Conservation (phyloP, 2,888 invertebrate species). For the Nymphalis urticae region DNA sequence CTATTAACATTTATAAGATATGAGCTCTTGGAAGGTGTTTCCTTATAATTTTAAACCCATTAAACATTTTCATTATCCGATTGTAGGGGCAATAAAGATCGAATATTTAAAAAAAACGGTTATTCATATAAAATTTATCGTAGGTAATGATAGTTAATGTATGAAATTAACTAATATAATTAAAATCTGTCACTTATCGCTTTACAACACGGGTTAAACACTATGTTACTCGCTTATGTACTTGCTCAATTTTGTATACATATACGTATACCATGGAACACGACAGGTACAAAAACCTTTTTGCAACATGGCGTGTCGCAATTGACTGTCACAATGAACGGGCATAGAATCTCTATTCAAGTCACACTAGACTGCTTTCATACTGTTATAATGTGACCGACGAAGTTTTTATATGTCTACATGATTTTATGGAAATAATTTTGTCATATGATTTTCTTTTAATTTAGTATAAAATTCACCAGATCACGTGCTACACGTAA, state of each 20-base stretch:
- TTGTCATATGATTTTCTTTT: not conserved
- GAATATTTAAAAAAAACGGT: not conserved
- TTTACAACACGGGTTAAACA: not conserved
- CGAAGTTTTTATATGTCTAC: not conserved
- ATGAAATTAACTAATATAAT: not conserved
- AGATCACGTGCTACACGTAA: slow-evolving; percentile 22
- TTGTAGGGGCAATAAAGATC: not conserved
- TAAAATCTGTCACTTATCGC: not conserved
- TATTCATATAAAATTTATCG: no score
- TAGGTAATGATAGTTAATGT: no score
- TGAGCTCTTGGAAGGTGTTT: no score
- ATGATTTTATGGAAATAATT: not conserved
- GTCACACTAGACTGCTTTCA: slow-evolving; percentile 57
- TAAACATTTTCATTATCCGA: no score
- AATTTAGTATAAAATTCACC: not conserved
- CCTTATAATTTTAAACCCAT: not conserved
- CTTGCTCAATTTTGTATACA: slow-evolving; percentile 28
- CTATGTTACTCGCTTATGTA: not conserved
- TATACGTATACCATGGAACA: slow-evolving; percentile 28
- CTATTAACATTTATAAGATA: not conserved
- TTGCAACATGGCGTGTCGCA: slow-evolving; percentile 44
- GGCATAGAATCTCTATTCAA: slow-evolving; percentile 50
- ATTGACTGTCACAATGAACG: slow-evolving; percentile 62
- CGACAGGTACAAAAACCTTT: slow-evolving; percentile 44
- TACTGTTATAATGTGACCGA: not conserved